Evolutionary conservation across 1,140 invertebrate species (phyloP), one percentile per base, ranked within the genome.

Genomic region (Ceratina calcarata): DNA sequence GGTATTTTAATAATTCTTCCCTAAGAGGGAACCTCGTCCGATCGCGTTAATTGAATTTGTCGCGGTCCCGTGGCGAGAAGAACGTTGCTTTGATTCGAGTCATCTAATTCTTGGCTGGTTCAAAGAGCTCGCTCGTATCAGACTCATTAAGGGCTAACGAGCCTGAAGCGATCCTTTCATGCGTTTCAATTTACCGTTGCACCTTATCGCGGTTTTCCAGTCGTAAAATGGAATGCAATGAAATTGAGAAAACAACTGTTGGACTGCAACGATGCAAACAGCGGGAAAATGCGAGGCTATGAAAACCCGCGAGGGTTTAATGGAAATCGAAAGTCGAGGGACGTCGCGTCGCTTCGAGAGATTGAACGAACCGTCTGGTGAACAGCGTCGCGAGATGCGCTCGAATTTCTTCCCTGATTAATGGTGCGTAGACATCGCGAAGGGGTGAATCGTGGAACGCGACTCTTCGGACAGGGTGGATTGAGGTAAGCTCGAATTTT

Each of bases 101-200:
- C 83, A 76, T 60, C 37, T 57, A 45, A 69, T 75, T 69, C 24
- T 18, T 24, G 13, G 24, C 10, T 13, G 60, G 32, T 49, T 78
- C 74, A 81, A 85, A 81, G 84, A 78, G 53, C 70, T 61, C 78
- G 53, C 70, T 81, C 74, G 67, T 78, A 72, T 71, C 61, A 61
- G 57, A 37, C 62, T 72, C 68, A 68, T 81, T 81, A 81, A 27
- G 22, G n/a, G 69, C 70, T 83, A 85, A 85, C 74, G 74, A 85
- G 70, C 51, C 58, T 66, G 78, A 64, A 65, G 73, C 37, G 62
- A 80, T 83, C 53, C 57, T 15, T 60, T 58, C n/a, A 37, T 16
- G 27, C 68, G 20, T 53, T 16, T 60, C 45, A 27, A 37, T 37
- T 37, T 37, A 37, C 32, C 32, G 32, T 37, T 37, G 32, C 32